A percentile compares a stretch with the other conserved stretches of the same genome.
Conservation (phyloP, 2,888 invertebrate species). For the Troides helena region DNA sequence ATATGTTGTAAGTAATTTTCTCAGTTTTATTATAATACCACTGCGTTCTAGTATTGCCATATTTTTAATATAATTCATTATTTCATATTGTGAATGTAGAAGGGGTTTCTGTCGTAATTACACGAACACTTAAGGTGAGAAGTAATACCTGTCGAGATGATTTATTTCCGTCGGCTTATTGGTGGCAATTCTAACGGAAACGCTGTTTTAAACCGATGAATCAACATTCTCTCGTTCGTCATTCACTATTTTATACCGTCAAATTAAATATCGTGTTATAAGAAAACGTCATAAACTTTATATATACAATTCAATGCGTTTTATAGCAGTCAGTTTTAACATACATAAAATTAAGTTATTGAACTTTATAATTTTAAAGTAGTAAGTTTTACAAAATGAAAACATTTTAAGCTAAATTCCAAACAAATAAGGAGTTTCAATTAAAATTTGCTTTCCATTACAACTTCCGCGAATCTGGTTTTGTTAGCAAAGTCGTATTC, state of each 20-base stretch:
- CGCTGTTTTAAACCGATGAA: slow-evolving; percentile 16
- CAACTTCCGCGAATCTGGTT: neutral
- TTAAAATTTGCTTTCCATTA: slow-evolving; percentile 10
- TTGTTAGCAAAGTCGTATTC: slow-evolving; percentile 1
- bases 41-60: neutral
- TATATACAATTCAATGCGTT: neutral
- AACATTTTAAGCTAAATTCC: slow-evolving; percentile 1
- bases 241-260: slow-evolving; percentile 19
- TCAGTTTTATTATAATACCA: too few relatives aligned
- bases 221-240: slow-evolving; percentile 16
- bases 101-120: slow-evolving; percentile 4
- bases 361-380: neutral
- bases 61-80: neutral
- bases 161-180: slow-evolving; percentile 66
- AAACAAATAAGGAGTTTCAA: slow-evolving; percentile 11
- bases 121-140: slow-evolving; percentile 42
- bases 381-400: neutral
- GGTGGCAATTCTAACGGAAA: slow-evolving; percentile 41
- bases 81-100: neutral
- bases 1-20: too few relatives aligned
- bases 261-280: slow-evolving; percentile 6
- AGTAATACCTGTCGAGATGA: slow-evolving; percentile 76
- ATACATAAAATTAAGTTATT: neutral
- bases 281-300: neutral
- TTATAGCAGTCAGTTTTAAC: neutral